Base-by-base conservation (phyloP, 2,113 vertebrate genomes). In the Gavialis gangeticus region DNA sequence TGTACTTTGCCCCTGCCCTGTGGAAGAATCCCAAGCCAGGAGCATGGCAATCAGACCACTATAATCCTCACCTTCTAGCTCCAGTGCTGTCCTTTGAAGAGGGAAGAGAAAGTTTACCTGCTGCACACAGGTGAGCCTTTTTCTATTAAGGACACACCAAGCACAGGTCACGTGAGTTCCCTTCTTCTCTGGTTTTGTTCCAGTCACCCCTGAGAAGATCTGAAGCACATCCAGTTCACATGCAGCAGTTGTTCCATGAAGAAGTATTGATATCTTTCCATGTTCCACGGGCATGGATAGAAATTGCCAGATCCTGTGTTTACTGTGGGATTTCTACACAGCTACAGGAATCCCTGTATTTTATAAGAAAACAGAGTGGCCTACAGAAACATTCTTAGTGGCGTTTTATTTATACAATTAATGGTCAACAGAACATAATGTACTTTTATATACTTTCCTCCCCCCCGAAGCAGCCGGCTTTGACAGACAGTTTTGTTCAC, bases 341-440 rank as follows among this genome's bases (percentile, higher is more conserved):
- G 94, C 80, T 94, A 86, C 94, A 93, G 81, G 91, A 96, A 91
- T 94, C 85, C 34, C 91, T 91, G 2, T 95, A 66, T 97, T 97
- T 96, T 96, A 96, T 96, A 92, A 95, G 97, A 95, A 97, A 96
- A 96, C 91, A 96, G 80, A 93, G 91, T 83, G 84, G 95, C 79
- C 88, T 91, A 93, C 58, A 71, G 94, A 97, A 94, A 94, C 88
- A 94, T 83, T 89, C 90, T 90, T 30, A 77, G 86, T 78, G 84
- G 91, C 64, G 90, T 77, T 94, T 94, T 96, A 86, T 96, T 97
- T 97, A 88, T 82, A 78, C 92, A 92, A 93, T 96, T 96, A 97
- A 94, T 25, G 16, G 83, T 82, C 94, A 94, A 92, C 92, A 93
- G 91, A 95, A 94, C 87, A 94, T 89, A 96, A 94, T 71, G 88